Percentiles rank a stretch among this genome's conserved stretches.
Conservation (phyloP, 2,113 vertebrate species). For the Setophaga petechia region DNA sequence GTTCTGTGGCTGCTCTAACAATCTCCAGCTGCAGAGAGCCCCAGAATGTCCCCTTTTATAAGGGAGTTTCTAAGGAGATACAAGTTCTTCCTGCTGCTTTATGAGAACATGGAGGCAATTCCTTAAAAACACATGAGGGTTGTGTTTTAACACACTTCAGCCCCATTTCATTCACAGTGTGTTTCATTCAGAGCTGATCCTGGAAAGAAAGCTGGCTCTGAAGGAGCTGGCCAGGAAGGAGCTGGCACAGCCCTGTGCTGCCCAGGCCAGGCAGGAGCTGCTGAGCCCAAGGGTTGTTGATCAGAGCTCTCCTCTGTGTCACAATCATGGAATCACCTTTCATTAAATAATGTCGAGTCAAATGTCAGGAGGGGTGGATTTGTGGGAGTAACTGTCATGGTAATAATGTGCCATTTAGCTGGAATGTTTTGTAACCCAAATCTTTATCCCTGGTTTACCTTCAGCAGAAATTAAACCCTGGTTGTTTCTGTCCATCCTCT, state of each 20-base stretch:
- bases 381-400: not conserved
- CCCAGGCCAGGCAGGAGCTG: not conserved
- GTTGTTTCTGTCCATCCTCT: not conserved
- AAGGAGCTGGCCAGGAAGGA: not conserved
- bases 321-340: not conserved
- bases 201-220: not conserved
- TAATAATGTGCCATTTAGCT: not conserved
- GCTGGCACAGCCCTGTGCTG: not conserved
- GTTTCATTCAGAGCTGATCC: not conserved
- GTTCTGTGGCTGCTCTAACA: not conserved
- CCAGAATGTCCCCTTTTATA: not conserved
- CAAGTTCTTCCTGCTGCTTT: not conserved
- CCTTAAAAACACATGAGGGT: not conserved
- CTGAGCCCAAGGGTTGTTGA: not conserved
- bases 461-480: constrained; percentile 15
- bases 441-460: not conserved
- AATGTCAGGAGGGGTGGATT: not conserved
- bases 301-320: not conserved
- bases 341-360: not conserved
- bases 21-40: not conserved
- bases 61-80: not conserved
- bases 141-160: not conserved
- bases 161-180: not conserved
- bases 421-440: not conserved
- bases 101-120: not conserved